Evolutionary conservation across 1,140 invertebrate genomes (phyloP).

Genomic region (Bombus superbus): DNA sequence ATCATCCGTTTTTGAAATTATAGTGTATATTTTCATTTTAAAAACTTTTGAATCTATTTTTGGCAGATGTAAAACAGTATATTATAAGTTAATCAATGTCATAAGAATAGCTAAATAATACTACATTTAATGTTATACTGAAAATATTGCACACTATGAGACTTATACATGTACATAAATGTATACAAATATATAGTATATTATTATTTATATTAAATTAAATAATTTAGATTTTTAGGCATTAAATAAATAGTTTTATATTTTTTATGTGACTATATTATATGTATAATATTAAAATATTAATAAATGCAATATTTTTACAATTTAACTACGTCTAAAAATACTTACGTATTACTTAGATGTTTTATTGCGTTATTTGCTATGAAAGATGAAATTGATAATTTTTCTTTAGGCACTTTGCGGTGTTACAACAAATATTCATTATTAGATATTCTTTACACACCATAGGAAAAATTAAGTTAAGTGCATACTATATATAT

Average conservation of each 20-base stretch:
- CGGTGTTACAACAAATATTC: background rate
- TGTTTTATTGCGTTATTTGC: background rate
- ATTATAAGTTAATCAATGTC: background rate
- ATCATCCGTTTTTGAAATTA: slow-evolving; percentile 88
- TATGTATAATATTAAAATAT: slow-evolving; percentile 4
- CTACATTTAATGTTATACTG: background rate
- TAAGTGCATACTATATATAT: background rate
- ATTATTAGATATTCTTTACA: background rate
- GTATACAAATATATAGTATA: slow-evolving; percentile 15
- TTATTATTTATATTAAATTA: slow-evolving; percentile 26
- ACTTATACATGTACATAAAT: slow-evolving; percentile 16
- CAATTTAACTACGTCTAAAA: background rate
- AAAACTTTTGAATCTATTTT: background rate
- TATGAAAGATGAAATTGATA: slow-evolving; percentile 10
- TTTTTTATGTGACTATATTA: slow-evolving; percentile 29
- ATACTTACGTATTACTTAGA: background rate
- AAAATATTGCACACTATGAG: slow-evolving; percentile 10
- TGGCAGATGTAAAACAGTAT: background rate
- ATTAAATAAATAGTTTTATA: slow-evolving; percentile 34
- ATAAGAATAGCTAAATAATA: background rate
- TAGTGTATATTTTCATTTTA: slow-evolving; percentile 13
- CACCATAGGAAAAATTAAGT: background rate
- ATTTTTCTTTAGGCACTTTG: slow-evolving; percentile 35
- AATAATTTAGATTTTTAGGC: slow-evolving; percentile 24
- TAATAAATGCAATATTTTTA: slow-evolving; percentile 41